Base-by-base conservation (phyloP, 2,113 vertebrate species). In the Scortum barcoo region DNA sequence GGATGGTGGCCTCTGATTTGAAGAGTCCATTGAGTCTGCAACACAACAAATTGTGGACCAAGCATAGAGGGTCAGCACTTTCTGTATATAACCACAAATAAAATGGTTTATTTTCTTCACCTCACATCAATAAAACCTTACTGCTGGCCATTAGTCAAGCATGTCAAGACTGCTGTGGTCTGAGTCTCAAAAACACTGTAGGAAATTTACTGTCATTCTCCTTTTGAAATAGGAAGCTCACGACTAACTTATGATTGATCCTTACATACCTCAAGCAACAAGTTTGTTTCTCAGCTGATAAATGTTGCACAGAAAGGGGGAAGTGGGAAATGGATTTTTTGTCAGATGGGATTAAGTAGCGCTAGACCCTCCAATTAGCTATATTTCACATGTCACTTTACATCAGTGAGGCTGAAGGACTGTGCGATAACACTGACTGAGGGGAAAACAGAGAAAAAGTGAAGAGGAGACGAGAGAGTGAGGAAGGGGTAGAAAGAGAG, bases 371-470 rank as follows among this genome's bases (percentile, higher is more conserved):
- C 88, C 81, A 89, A 93, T 95, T 91, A 95, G 88, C 78, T 91
- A 53, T 72, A 83, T 94, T 95, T 92, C 91, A 93, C 60, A 73
- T 89, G 92, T 94, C 94, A 90, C 83, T 90, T 93, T 87, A 40
- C 81, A 93, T 92, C 86, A 92, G 62, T 9, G 63, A 46, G 53
- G 65, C 77, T 79, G 72, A 63, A 71, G 65, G 46, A 38, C 14
- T 20, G 38, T 24, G 61, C 71, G 79, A 81, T 63, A 73, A 72
- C 79, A 48, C 50, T 11, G 30, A 53, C n/a, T 26, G 68, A 60
- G 54, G 28, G 14, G 33, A 46, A 84, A 22, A 30, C 17, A 57
- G 40, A 24, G 56, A 69, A 20, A 40, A 12, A 67, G 51, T 58
- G 53, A 38, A 54, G 60, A 16, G 75, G 5, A 46, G 20, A 48